phyloP scores from a whole-genome alignment of 1,140 invertebrate genomes.

The Heterodera carotae region DNA sequence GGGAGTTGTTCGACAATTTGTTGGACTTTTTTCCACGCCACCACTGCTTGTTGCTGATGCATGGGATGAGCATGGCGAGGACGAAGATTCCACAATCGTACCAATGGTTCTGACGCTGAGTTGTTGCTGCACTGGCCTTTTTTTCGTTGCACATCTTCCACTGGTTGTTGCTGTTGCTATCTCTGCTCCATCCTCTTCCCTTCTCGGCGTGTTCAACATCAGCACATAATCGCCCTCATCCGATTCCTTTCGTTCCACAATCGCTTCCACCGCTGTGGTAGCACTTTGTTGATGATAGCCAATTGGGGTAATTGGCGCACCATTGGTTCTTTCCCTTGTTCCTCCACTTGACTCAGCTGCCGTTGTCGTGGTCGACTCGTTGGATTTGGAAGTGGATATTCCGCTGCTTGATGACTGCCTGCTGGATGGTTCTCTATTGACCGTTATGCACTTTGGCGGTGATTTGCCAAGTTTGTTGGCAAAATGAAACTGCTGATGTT shows the following conservation, averaged over 20 bases:
- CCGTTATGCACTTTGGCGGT: conserved; percentile 6
- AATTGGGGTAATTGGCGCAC: neutral
- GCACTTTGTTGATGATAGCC: neutral
- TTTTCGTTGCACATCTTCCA: neutral
- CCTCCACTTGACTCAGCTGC: conserved; percentile 7
- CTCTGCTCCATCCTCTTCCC: neutral
- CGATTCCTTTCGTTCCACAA: conserved; percentile 22
- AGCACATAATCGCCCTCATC: conserved; percentile 17
- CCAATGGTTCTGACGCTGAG: conserved; percentile 21
- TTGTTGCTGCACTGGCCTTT: conserved; percentile 6
- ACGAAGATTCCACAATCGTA: conserved; percentile 28
- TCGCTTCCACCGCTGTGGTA: neutral
- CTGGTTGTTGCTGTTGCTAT: neutral
- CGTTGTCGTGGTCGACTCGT: conserved; percentile 11
- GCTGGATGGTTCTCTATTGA: conserved; percentile 10
- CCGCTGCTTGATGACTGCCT: conserved; percentile 26
- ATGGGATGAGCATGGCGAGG: conserved; percentile 18
- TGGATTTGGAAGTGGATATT: conserved; percentile 24
- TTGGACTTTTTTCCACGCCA: neutral
- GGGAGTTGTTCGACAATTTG: neutral
- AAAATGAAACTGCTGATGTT: neutral
- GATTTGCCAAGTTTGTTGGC: neutral
- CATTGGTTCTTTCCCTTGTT: too few relatives aligned
- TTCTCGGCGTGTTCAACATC: conserved; percentile 5
- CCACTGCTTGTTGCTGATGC: neutral